Evolutionary conservation across 2,113 vertebrate species (phyloP).

Genomic region (Ceyx melanurus): DNA sequence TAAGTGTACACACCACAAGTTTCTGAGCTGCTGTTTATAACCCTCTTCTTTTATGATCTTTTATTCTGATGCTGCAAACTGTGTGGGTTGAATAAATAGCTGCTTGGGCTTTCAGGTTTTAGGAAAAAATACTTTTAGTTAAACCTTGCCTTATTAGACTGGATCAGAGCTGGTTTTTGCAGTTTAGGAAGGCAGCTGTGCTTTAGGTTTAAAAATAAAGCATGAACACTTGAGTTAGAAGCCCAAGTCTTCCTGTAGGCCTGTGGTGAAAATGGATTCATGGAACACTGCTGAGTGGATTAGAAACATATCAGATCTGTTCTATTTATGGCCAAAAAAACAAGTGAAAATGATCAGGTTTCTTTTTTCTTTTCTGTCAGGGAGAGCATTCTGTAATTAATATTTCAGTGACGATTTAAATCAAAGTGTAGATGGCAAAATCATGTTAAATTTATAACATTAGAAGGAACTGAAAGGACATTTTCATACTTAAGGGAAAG

Average conservation of each 20-base stretch:
- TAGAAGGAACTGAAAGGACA: not conserved
- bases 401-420: not conserved
- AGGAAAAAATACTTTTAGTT: not conserved
- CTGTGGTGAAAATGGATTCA: accelerated
- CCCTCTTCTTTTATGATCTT: not conserved
- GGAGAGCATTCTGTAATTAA: not conserved
- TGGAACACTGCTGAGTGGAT: not conserved
- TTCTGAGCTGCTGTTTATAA: not conserved
- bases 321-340: not conserved
- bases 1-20: not conserved
- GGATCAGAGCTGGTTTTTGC: not conserved
- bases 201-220: not conserved
- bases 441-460: not conserved
- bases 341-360: not conserved
- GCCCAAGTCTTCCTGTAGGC: not conserved
- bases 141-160: not conserved
- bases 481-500: not conserved
- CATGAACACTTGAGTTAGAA: not conserved
- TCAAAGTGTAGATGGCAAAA: not conserved
- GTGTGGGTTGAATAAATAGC: not conserved
- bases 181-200: not conserved
- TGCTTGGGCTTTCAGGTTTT: not conserved
- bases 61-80: accelerated
- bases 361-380: not conserved
- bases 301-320: not conserved